Evolutionary conservation across 2,888 invertebrate species (phyloP), one percentile per base, ranked within the genome.

Genomic region (Epinotia nisella): DNA sequence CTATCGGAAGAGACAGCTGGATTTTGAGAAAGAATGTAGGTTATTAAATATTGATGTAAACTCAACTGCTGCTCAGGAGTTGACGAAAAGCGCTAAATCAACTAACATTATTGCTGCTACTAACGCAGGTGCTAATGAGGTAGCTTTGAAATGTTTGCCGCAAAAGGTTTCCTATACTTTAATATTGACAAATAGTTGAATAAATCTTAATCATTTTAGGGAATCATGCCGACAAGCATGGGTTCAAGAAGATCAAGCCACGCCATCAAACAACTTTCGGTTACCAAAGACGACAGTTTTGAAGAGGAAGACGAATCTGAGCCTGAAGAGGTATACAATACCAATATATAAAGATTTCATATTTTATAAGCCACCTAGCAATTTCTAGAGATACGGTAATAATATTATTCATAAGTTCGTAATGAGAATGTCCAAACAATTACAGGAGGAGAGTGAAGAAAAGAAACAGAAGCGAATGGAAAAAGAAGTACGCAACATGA

Each of bases 401-500:
- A 11, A 35, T 13, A 10, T 19, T 35, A 35, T 53, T 13, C 61
- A 41, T 49, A 19, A 21, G 19, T 41, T 17, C 59, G 2, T 17
- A 56, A 65, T 19, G 39, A 49, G 64, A 29, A 41, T 64, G 49
- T 41, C 1, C n/a, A 41, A 15, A 41, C 35, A 55, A 58, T 80
- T 87, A 21, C 79, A 94, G 94, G 94, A 94, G 76, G 95, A 95
- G 75, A 95, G 94, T 58, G 94, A 94, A 80, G 94, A 91, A 85
- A 95, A 94, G 88, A 95, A 93, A 86, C 95, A 90, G 85, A 96
- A 83, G 94, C 95, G 89, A 87, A 93, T 87, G 93, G 96, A 85
- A 91, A 95, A 85, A 89, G 96, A 88, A 90, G 94, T 86, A 88
- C 95, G 90, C 87, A 95, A 89, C 93, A 95, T 87, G 95, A 95